Conservation (phyloP, 2,888 invertebrate species). For the Euclidia mi region DNA sequence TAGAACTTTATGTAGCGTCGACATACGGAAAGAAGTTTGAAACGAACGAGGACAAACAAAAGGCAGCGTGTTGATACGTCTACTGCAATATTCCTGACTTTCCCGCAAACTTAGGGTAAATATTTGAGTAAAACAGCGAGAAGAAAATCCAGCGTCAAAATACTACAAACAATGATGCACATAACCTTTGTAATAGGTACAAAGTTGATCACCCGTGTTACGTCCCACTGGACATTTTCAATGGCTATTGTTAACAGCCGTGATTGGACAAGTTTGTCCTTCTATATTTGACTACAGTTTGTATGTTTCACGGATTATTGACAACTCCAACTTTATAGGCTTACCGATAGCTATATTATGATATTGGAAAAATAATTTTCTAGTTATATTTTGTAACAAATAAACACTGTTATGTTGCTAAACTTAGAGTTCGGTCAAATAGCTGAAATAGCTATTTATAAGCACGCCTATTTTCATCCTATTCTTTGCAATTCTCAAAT, state of each 20-base stretch:
- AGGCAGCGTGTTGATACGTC: conserved; percentile 8
- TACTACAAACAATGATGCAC: conserved; percentile 21
- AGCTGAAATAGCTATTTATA: no score
- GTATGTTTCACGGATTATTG: conserved; percentile 33
- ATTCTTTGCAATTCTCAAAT: no score
- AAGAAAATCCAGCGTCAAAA: conserved; percentile 19
- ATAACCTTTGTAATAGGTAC: conserved; percentile 36
- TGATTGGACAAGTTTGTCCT: conserved; percentile 69
- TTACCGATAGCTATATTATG: neutral
- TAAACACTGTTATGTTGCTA: no score
- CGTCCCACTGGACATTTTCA: conserved; percentile 64
- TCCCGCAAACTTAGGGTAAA: neutral
- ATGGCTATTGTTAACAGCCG: conserved; percentile 66
- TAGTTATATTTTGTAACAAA: neutral
- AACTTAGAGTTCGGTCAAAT: no score
- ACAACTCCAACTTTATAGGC: conserved; percentile 5
- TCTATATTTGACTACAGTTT: conserved; percentile 55
- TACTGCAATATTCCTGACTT: conserved; percentile 7
- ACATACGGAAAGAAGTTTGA: conserved; percentile 6
- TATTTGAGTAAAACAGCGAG: neutral
- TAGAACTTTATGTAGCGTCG: conserved; percentile 8
- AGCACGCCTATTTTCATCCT: no score
- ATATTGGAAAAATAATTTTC: neutral
- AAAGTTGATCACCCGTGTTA: conserved; percentile 45
- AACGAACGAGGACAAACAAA: conserved; percentile 9